Evolutionary conservation across 2,797 vertebrate species (phyloP).

Genomic region (Pipistrellus kuhlii): DNA sequence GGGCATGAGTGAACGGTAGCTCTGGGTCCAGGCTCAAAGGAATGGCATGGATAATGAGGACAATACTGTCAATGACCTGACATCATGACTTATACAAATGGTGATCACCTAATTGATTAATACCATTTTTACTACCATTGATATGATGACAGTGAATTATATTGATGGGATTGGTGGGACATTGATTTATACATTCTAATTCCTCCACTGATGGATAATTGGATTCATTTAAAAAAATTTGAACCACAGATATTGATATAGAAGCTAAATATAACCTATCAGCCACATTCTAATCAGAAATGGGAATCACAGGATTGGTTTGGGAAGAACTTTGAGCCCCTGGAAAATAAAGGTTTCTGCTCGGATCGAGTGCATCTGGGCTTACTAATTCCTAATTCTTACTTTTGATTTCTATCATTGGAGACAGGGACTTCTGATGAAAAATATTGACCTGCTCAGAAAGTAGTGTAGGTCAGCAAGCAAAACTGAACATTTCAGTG

Average conservation of each 20-base stretch:
- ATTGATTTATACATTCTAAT: background rate
- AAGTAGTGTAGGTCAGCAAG: background rate
- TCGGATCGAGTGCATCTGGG: background rate
- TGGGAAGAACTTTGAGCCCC: background rate
- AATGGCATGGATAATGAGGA: background rate
- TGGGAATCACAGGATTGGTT: background rate
- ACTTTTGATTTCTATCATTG: conserved; percentile 26
- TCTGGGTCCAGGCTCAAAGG: background rate
- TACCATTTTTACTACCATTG: background rate
- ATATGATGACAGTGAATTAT: background rate
- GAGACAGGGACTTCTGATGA: background rate
- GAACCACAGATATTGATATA: background rate
- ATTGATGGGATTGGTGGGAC: background rate
- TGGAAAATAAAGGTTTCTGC: background rate
- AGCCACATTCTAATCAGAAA: background rate
- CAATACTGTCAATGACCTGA: background rate
- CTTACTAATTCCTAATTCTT: conserved; percentile 35
- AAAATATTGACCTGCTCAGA: background rate
- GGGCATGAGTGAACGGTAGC: background rate
- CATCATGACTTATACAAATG: background rate
- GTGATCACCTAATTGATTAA: background rate
- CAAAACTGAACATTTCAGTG: background rate
- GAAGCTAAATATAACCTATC: conserved; percentile 19
- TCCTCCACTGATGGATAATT: background rate
- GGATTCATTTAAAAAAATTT: background rate